Base-by-base conservation (phyloP, 2,797 vertebrate genomes). In the Manis crassicaudata region DNA sequence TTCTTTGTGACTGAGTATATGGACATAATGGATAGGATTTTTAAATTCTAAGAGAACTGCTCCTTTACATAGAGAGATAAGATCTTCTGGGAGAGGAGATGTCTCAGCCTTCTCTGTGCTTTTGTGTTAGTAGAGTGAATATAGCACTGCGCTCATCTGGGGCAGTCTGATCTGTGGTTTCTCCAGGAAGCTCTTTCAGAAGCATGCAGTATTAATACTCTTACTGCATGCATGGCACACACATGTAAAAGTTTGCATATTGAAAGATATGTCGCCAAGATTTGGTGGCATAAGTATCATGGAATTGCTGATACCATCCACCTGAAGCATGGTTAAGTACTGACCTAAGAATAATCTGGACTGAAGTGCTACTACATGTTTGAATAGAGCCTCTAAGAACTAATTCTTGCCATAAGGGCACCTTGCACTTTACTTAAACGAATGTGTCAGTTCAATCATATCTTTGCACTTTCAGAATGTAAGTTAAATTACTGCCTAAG, bases 291-390 rank as follows among this genome's bases (percentile, higher is more conserved):
- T 27, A 20, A 3, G 18, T 16, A 14, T 46, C 0, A 1, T 21
- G 43, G 4, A 79, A 46, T 56, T 21, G 16, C 37, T 63, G 50
- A 27, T 20, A 17, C 56, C 18, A 54, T 27, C 25, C 20, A 60
- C 8, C 25, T 80, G 35, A 86, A 79, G 35, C 11, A 54, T 7
- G 43, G 0, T 46, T 46, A 32, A 60, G 3, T 23, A 46, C 6
- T 62, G 27, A 67, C 32, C 82, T n/a, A 65, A 82, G 58, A 87
- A 85, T 68, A 67, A 77, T 85, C 50, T 60, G 58, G 18, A 65
- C 25, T 10, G 27, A 12, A n/a, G 1, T 70, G 14, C 16, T 82
- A 37, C 17, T 75, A 35, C 29, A 25, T 7, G 14, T 77, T 73
- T 25, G 21, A 79, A 67, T n/a, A 73, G 60, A 56, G 13, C 32